Conservation (phyloP, 2,797 vertebrate genomes). For the Notamacropus eugenii region DNA sequence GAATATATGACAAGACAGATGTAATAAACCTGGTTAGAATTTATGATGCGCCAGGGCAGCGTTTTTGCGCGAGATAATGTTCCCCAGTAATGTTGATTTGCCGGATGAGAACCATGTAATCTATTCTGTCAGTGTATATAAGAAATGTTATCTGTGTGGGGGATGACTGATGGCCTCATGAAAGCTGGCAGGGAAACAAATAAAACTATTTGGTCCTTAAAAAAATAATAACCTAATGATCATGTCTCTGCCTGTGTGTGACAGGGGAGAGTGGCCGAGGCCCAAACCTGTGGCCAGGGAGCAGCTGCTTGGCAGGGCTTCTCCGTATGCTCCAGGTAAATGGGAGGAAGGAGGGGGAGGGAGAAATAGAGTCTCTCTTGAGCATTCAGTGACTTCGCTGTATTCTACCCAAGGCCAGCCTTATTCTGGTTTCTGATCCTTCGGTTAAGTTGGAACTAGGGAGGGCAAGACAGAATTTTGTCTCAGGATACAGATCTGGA, state of each 20-base stretch:
- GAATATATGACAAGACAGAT: slow-evolving; percentile 84
- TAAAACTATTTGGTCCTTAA: slow-evolving; percentile 85
- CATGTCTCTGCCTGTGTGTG: slow-evolving; percentile 70
- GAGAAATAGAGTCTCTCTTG: background rate
- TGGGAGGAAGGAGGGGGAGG: background rate
- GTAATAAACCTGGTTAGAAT: slow-evolving; percentile 86
- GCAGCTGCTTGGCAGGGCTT: background rate
- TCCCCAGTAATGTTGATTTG: slow-evolving; percentile 86
- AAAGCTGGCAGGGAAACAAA: slow-evolving; percentile 85
- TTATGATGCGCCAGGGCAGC: slow-evolving; percentile 82
- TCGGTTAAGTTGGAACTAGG: background rate
- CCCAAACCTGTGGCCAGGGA: background rate
- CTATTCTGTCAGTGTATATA: slow-evolving; percentile 86
- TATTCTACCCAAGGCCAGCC: background rate
- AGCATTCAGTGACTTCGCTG: background rate
- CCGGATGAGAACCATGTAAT: slow-evolving; percentile 86
- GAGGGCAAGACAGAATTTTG: background rate
- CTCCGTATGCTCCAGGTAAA: background rate
- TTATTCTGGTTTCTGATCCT: background rate
- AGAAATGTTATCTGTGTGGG: slow-evolving; percentile 83
- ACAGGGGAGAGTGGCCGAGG: background rate
- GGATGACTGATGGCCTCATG: slow-evolving; percentile 85
- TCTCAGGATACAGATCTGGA: background rate
- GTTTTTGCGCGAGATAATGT: slow-evolving; percentile 83
- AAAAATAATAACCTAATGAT: slow-evolving; percentile 84